phyloP scores from a whole-genome alignment of 2,888 invertebrate species.

The Parelbella ahira region DNA sequence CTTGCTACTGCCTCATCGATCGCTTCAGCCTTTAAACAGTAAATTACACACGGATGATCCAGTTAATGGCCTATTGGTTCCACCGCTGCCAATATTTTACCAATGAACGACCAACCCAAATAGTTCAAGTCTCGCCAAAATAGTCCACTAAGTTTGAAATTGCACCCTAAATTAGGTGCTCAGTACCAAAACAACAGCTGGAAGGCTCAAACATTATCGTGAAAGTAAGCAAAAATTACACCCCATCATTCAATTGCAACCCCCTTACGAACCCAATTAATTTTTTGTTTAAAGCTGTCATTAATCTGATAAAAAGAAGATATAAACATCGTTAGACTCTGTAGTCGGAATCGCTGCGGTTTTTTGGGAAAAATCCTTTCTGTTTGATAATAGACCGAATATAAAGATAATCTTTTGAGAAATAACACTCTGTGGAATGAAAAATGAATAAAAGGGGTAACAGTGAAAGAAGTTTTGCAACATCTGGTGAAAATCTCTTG shows the following conservation, averaged over 20 bases:
- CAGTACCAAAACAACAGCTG: conserved; percentile 1
- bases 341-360: conserved; percentile 28
- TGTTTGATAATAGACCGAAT: conserved; percentile 30
- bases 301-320: conserved; percentile 35
- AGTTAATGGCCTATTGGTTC: conserved; percentile 23
- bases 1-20: conserved; percentile 42
- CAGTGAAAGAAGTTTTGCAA: conserved; percentile 2
- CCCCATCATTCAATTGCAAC: conserved; percentile 11
- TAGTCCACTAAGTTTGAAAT: conserved; percentile 2
- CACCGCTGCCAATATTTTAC: conserved; percentile 8
- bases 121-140: conserved; percentile 12
- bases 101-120: conserved; percentile 3
- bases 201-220: not conserved
- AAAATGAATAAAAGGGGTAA: conserved; percentile 13
- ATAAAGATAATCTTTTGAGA: conserved; percentile 28
- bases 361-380: conserved; percentile 32
- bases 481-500: conserved; percentile 1
- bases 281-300: conserved; percentile 24
- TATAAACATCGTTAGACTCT: conserved; percentile 31
- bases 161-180: conserved; percentile 1
- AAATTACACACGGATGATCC: conserved; percentile 22
- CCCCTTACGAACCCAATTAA: conserved; percentile 19
- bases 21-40: conserved; percentile 41
- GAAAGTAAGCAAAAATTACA: conserved; percentile 19
- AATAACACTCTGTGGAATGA: conserved; percentile 16